Conservation (phyloP, 2,797 vertebrate species). For the Platalea minor region DNA sequence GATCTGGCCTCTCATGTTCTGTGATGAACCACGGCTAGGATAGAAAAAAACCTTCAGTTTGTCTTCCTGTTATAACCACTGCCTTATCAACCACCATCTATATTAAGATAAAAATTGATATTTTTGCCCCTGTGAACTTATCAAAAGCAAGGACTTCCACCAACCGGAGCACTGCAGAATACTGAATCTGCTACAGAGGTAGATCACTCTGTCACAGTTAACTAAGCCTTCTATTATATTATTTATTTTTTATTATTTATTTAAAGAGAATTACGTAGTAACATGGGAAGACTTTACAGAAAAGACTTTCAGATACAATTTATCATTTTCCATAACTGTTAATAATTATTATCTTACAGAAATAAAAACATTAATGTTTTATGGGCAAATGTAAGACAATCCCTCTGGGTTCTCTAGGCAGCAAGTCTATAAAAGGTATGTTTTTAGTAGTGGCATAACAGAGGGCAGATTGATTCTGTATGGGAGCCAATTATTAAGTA, state of each 20-base stretch:
- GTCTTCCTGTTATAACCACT: neutral
- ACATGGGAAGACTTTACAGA: neutral
- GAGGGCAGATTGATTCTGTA: neutral
- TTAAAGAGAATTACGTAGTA: neutral
- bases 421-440: neutral
- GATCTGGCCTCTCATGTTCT: constrained; percentile 72
- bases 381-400: neutral
- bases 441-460: neutral
- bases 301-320: neutral
- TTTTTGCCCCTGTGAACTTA: neutral
- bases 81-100: neutral
- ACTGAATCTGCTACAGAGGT: neutral
- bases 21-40: constrained; percentile 68
- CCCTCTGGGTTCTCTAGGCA: neutral
- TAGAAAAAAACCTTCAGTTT: neutral
- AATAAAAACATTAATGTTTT: neutral
- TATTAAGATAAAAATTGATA: neutral
- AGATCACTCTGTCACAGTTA: neutral
- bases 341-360: neutral
- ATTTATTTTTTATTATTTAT: neutral
- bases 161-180: neutral
- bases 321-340: neutral
- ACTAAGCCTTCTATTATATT: neutral
- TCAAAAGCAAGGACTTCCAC: neutral
- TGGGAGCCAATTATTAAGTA: neutral